A percentile compares a stretch with the other conserved stretches of the same genome.
These are phyloP conservation scores for Strigamia crassipes DNA, from an alignment of 2,888 invertebrate species.

Conservation along the genomic window DNA sequence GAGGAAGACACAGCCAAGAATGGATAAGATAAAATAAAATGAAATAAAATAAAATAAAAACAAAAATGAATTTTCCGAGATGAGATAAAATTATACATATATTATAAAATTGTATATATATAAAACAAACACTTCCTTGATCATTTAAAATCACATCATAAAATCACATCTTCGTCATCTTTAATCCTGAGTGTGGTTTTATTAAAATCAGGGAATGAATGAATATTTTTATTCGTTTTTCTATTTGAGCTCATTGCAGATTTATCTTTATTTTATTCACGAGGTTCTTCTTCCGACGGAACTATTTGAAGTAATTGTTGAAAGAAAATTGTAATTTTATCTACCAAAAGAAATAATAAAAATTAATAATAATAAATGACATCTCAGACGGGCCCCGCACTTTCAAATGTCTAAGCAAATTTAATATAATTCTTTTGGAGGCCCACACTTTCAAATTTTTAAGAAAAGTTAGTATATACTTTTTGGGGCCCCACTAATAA, in stretches of 20 bases:
- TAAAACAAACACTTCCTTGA: constrained; percentile 8
- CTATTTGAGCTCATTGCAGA: not conserved
- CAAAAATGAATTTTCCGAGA: not conserved
- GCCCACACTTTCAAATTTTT: too few relatives aligned
- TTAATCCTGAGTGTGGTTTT: not conserved
- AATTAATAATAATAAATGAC: not conserved
- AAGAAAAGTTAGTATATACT: too few relatives aligned
- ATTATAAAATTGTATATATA: not conserved
- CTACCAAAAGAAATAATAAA: constrained; percentile 62
- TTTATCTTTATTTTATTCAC: constrained; percentile 50
- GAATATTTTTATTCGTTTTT: not conserved
- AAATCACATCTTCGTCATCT: not conserved
- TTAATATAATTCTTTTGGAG: too few relatives aligned
- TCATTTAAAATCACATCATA: not conserved
- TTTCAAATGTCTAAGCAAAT: too few relatives aligned
- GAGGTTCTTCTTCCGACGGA: constrained; percentile 66
- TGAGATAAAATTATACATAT: not conserved
- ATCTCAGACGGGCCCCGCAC: too few relatives aligned
- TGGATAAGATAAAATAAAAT: not conserved
- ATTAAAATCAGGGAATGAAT: constrained; percentile 18
- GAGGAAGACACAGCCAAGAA: not conserved
- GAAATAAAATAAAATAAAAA: not conserved
- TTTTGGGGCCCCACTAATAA: too few relatives aligned
- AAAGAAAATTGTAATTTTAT: constrained; percentile 84
- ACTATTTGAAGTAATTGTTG: constrained; percentile 89